Evolutionary conservation across 2,888 invertebrate species (phyloP).

Genomic region (Aphidoletes aphidimyza): DNA sequence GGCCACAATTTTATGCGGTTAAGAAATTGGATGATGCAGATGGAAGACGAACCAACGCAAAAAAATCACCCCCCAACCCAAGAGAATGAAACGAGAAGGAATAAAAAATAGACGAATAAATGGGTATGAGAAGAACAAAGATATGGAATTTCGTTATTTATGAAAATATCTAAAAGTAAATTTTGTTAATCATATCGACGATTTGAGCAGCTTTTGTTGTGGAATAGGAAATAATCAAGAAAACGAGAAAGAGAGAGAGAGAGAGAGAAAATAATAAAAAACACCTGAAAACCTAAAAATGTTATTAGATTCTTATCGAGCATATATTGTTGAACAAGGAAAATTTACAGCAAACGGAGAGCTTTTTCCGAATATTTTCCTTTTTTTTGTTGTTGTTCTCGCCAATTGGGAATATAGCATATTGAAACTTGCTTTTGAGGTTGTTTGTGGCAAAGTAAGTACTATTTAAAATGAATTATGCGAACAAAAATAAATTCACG

Average conservation of each 20-base stretch:
- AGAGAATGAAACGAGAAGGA: too few relatives aligned
- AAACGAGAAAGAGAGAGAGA: too few relatives aligned
- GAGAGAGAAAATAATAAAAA: neutral
- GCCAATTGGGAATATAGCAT: neutral
- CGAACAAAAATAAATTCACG: too few relatives aligned
- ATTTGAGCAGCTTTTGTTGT: neutral
- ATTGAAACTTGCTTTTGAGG: neutral
- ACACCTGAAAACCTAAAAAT: neutral
- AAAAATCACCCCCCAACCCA: too few relatives aligned
- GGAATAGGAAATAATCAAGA: neutral
- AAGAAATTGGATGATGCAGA: neutral
- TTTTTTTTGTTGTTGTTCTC: neutral
- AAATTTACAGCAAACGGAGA: too few relatives aligned
- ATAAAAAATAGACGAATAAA: too few relatives aligned
- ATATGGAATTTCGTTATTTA: slow-evolving; percentile 1
- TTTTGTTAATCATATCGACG: neutral
- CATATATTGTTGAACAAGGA: neutral
- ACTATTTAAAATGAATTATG: slow-evolving; percentile 38
- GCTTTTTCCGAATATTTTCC: too few relatives aligned
- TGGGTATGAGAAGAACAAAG: too few relatives aligned
- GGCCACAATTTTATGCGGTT: too few relatives aligned
- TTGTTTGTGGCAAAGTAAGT: neutral
- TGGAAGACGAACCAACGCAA: neutral
- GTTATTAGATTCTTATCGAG: neutral
- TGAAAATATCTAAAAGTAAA: neutral